Percentiles rank a stretch among this genome's conserved stretches.
These are phyloP conservation scores for Bilobella aurantiaca DNA, from an alignment of 1,140 invertebrate genomes.

Conservation along the genomic window DNA sequence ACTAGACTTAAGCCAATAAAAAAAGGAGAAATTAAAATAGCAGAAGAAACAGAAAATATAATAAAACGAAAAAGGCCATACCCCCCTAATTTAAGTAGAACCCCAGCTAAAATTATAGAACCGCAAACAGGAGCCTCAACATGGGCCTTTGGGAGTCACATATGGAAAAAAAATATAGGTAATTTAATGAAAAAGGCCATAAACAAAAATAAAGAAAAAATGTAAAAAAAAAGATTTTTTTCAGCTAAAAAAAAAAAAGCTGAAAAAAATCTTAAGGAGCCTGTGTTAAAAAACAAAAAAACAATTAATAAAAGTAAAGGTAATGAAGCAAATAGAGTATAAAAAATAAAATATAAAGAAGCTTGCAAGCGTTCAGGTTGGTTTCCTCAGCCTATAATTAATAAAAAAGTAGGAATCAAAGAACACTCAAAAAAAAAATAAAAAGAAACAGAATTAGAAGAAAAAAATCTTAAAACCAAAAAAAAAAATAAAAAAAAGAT, in stretches of 20 bases:
- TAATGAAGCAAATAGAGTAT: slow-evolving; percentile 50
- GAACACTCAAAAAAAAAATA: slow-evolving; percentile 55
- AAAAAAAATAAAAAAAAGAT: slow-evolving; percentile 46
- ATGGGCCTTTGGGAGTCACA: slow-evolving; percentile 61
- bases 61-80: slow-evolving; percentile 49
- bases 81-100: slow-evolving; percentile 56
- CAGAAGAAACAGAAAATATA: slow-evolving; percentile 40
- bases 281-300: no score
- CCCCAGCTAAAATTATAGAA: slow-evolving; percentile 52
- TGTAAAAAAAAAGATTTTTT: no score
- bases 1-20: slow-evolving; percentile 46
- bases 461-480: slow-evolving; percentile 48
- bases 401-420: slow-evolving; percentile 51
- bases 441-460: slow-evolving; percentile 51
- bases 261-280: no score
- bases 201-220: no score
- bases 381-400: slow-evolving; percentile 53
- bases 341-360: slow-evolving; percentile 51
- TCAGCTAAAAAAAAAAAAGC: no score
- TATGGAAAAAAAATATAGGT: slow-evolving; percentile 56
- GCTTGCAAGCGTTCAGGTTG: slow-evolving; percentile 51
- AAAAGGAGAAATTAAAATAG: slow-evolving; percentile 43
- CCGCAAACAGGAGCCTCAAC: slow-evolving; percentile 46
- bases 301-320: no score
- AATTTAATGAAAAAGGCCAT: slow-evolving; percentile 56